phyloP scores from a whole-genome alignment of 1,140 invertebrate genomes.

The Zaprionus davidi region DNA sequence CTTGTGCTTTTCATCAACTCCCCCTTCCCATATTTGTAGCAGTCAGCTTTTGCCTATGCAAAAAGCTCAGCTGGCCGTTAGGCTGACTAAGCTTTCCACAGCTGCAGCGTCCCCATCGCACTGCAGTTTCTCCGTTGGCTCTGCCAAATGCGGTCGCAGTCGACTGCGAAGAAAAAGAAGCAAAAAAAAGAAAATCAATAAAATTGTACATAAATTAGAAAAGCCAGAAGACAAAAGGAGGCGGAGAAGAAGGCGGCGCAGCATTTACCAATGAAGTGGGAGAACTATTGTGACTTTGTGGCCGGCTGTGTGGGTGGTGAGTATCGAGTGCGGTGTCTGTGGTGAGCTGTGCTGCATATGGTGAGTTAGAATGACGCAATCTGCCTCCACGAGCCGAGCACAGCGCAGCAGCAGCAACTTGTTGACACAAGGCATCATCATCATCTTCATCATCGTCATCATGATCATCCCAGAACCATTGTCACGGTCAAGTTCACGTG shows the following conservation, averaged over 20 bases:
- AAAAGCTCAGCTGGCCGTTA: constrained; percentile 6
- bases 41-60: constrained; percentile 2
- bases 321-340: constrained; percentile 23
- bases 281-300: constrained; percentile 80
- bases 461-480: constrained; percentile 13
- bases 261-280: constrained; percentile 73
- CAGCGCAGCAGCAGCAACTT: constrained; percentile 45
- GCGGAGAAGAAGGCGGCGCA: background rate
- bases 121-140: constrained; percentile 51
- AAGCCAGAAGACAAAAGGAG: background rate
- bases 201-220: constrained; percentile 16
- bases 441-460: background rate
- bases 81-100: constrained; percentile 10
- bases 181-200: constrained; percentile 7
- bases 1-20: background rate
- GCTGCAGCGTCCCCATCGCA: constrained; percentile 16
- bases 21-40: background rate
- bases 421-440: constrained; percentile 36
- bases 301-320: constrained; percentile 78
- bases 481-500: constrained; percentile 81
- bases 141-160: constrained; percentile 56
- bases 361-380: constrained; percentile 65
- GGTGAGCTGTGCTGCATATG: background rate
- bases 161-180: constrained; percentile 32
- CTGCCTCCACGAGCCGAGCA: background rate